Percentiles rank a stretch among this genome's conserved stretches.
phyloP scores from a whole-genome alignment of 2,888 invertebrate species.

The Leucophenga montana region DNA sequence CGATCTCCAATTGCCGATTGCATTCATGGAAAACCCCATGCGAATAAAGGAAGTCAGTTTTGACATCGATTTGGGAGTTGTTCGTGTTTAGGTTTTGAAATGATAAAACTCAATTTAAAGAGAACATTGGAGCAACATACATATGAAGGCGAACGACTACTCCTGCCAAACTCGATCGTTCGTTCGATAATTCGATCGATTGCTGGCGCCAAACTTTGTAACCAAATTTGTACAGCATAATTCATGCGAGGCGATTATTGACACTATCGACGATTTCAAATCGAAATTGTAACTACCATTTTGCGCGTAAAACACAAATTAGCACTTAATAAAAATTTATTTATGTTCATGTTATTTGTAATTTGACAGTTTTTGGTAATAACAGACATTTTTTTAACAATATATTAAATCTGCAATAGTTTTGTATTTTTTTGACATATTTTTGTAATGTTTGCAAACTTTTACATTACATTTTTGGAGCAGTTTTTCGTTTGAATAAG shows the following conservation, averaged over 20 bases:
- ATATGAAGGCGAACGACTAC: too few species aligned
- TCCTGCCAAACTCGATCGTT: too few species aligned
- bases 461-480: too few species aligned
- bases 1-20: neutral
- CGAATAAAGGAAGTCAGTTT: neutral
- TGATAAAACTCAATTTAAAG: too few species aligned
- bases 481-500: too few species aligned
- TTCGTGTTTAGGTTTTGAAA: too few species aligned
- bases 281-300: conserved; percentile 34
- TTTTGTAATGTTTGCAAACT: too few species aligned
- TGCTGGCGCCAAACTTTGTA: neutral
- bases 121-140: too few species aligned
- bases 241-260: neutral
- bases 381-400: neutral
- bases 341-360: conserved; percentile 58
- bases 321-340: conserved; percentile 62
- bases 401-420: too few species aligned
- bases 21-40: neutral
- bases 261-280: conserved; percentile 10
- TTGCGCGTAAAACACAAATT: conserved; percentile 55
- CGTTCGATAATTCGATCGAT: neutral
- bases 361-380: conserved; percentile 43
- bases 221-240: conserved; percentile 8
- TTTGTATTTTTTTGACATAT: too few species aligned
- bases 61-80: too few species aligned